phyloP scores from a whole-genome alignment of 2,113 vertebrate genomes.

The Megaleporinus macrocephalus region DNA sequence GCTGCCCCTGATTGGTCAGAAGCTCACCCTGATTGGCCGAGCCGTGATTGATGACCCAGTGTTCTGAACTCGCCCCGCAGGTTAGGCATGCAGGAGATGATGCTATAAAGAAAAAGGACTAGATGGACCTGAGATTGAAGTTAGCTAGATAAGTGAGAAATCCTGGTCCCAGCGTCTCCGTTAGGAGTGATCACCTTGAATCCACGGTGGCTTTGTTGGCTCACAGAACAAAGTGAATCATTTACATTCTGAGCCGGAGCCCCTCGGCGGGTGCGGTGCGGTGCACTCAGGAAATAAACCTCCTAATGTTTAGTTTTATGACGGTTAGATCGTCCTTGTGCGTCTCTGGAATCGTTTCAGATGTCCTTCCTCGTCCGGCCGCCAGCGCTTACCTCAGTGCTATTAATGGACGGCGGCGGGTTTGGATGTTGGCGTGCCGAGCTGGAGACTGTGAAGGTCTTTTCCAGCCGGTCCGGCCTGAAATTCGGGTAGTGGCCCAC shows the following conservation, averaged over 20 bases:
- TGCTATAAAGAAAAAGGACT: too few relatives aligned
- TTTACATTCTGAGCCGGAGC: background rate
- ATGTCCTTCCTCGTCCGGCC: constrained; percentile 7
- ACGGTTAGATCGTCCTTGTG: constrained; percentile 29
- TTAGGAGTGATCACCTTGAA: too few relatives aligned
- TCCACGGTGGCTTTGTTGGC: too few relatives aligned
- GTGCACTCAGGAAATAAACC: constrained; percentile 8
- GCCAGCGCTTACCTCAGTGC: constrained; percentile 17
- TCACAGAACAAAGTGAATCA: too few relatives aligned
- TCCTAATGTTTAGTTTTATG: background rate
- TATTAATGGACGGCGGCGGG: background rate
- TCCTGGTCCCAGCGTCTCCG: too few relatives aligned
- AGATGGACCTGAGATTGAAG: too few relatives aligned
- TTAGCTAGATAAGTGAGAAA: too few relatives aligned
- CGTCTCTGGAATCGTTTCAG: constrained; percentile 16
- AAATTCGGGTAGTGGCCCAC: background rate
- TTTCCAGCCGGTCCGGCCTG: background rate
- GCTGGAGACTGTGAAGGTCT: background rate
- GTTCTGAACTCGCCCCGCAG: too few relatives aligned
- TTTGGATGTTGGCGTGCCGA: background rate
- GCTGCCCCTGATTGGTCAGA: too few relatives aligned
- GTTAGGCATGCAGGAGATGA: too few relatives aligned
- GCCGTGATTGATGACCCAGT: too few relatives aligned
- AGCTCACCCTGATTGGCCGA: too few relatives aligned
- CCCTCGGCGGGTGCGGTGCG: background rate